Evolutionary conservation across 2,797 vertebrate species (phyloP), one percentile per base, ranked within the genome.

Genomic region (Oophaga sylvatica): DNA sequence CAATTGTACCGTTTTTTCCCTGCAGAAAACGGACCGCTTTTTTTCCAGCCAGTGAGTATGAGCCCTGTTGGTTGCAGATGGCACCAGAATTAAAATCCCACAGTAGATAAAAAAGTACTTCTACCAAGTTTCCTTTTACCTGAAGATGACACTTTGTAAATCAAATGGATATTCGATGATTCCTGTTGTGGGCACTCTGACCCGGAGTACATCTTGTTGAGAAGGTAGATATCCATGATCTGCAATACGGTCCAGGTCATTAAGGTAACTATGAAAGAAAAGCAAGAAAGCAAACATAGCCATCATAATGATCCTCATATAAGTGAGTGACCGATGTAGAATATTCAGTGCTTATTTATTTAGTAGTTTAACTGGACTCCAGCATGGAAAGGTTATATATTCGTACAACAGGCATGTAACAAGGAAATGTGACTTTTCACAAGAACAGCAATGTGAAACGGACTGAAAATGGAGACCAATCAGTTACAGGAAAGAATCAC

Each of bases 161-260:
- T 96, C 95, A 0, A 96, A 96, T 20, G 95, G 95, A 88, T 96
- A 96, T 90, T 96, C 95, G 91, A 96, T 96, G 88, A 96, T 96
- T 81, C 95, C 95, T 70, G 95, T 96, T 86, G 95, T 96, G 90
- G 95, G 95, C 81, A 96, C 95, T 93, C 95, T 93, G 92, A 96
- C 95, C 93, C 95, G 93, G 80, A 96, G 95, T 87, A 96, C 95
- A 83, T 96, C 95, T 90, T 96, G 95, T 80, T 96, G 95, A 60
- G 95, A 95, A 83, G 95, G 95, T 90, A 96, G 93, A 90, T 96
- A 96, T 88, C 94, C 90, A 41, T 93, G 92, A 92, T 93, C 92
- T 31, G 95, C 94, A 90, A 96, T 95, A 48, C 95, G 95, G 91
- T 96, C 95, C 95, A 96, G 91, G 90, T 96, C 95, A 17, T 96